phyloP scores from a whole-genome alignment of 2,113 vertebrate species.

The Laticauda colubrina region DNA sequence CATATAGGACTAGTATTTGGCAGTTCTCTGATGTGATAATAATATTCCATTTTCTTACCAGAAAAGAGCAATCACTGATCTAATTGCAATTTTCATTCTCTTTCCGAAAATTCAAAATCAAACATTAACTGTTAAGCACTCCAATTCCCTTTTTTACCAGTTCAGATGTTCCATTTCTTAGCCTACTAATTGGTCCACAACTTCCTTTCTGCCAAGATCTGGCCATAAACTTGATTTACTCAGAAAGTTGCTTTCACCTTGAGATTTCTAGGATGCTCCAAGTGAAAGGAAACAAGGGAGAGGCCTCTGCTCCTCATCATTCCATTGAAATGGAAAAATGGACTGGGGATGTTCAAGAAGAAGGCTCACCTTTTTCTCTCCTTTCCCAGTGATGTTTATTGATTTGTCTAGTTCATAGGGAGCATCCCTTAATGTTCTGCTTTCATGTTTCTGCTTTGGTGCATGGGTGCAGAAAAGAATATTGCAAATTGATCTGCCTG shows the following conservation, averaged over 20 bases:
- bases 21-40: neutral
- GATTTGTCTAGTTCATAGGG: constrained; percentile 89
- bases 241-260: constrained; percentile 61
- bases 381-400: constrained; percentile 88
- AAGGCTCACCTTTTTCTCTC: constrained; percentile 70
- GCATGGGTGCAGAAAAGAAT: constrained; percentile 80
- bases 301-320: constrained; percentile 64
- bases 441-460: constrained; percentile 95
- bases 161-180: neutral
- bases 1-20: neutral
- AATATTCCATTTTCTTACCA: neutral
- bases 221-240: constrained; percentile 40
- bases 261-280: constrained; percentile 65
- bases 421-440: constrained; percentile 87
- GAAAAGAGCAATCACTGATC: neutral
- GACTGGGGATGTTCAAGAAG: constrained; percentile 65
- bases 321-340: constrained; percentile 57
- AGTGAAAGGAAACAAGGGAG: constrained; percentile 70
- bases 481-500: constrained; percentile 97
- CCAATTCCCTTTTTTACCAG: neutral
- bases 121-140: neutral
- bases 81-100: neutral
- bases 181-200: neutral
- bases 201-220: constrained; percentile 34
- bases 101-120: neutral